Evolutionary conservation across 2,113 vertebrate species (phyloP).

Genomic region (Polyodon spathula): DNA sequence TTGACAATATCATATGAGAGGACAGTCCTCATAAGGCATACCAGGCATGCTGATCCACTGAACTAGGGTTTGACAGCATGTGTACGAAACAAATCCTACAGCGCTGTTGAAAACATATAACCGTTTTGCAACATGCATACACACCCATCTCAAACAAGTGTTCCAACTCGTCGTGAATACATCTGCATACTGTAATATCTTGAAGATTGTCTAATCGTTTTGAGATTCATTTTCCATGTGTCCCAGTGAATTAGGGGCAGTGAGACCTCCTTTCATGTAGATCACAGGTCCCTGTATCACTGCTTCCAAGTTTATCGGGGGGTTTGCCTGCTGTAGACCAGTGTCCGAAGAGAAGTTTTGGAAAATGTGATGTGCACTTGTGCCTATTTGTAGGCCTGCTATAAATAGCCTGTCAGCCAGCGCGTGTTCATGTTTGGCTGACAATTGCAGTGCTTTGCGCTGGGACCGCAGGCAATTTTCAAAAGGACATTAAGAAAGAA

Average conservation of each 20-base stretch:
- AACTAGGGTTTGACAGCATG: neutral
- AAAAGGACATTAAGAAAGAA: conserved; percentile 43
- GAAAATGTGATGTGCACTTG: conserved; percentile 58
- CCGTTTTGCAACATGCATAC: neutral
- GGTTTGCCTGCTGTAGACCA: conserved; percentile 23
- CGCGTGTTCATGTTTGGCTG: conserved; percentile 59
- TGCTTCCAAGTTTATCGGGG: neutral
- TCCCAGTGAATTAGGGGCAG: too few species aligned
- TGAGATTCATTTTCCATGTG: too few species aligned
- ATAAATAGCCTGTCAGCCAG: conserved; percentile 62
- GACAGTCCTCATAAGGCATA: conserved; percentile 24
- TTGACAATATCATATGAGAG: conserved; percentile 31
- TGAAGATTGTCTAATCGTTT: too few species aligned
- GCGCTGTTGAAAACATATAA: conserved; percentile 8
- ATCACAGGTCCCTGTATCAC: too few species aligned
- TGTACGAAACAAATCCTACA: conserved; percentile 1
- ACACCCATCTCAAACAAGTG: neutral
- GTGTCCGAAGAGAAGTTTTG: conserved; percentile 41
- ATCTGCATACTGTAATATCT: too few species aligned
- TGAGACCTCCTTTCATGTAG: too few species aligned
- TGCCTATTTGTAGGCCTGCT: conserved; percentile 63
- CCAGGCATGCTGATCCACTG: conserved; percentile 7
- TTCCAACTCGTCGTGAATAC: neutral
- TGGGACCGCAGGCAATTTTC: conserved; percentile 40
- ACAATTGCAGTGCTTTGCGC: conserved; percentile 49